Conservation (phyloP, 1,140 invertebrate species). For the Rhynchophorus ferrugineus region DNA sequence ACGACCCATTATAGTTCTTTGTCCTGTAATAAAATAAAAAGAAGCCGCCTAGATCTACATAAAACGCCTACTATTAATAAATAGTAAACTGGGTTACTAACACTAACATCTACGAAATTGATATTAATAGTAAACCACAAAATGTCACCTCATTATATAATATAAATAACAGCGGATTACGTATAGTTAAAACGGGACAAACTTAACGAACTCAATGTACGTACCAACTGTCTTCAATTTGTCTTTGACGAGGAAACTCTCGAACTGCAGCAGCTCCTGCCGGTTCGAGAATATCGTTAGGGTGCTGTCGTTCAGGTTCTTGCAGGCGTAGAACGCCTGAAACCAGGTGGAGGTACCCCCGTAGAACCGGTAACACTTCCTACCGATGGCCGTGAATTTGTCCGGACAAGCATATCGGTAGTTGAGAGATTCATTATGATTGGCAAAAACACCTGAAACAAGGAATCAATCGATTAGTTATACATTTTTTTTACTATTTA, state of each 20-base stretch:
- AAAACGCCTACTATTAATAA: neutral
- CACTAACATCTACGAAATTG: neutral
- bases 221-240: constrained; percentile 7
- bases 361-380: constrained; percentile 18
- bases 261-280: constrained; percentile 13
- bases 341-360: constrained; percentile 14
- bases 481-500: no score
- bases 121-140: neutral
- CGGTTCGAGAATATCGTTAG: constrained; percentile 13
- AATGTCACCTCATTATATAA: neutral
- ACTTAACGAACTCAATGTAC: constrained; percentile 3
- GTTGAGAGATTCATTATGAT: constrained; percentile 1
- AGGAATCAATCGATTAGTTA: constrained; percentile 7
- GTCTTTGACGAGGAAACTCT: constrained; percentile 12
- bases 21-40: no score
- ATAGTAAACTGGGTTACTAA: neutral
- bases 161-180: neutral
- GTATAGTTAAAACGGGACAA: no score
- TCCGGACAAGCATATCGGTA: constrained; percentile 16
- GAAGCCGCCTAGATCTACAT: neutral
- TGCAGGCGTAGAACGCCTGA: constrained; percentile 13
- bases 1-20: no score
- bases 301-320: constrained; percentile 10
- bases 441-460: constrained; percentile 5
- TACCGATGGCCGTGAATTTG: constrained; percentile 10